A percentile compares a stretch with the other conserved stretches of the same genome.
Evolutionary conservation across 2,113 vertebrate genomes (phyloP).

Genomic region (Columba janthina): DNA sequence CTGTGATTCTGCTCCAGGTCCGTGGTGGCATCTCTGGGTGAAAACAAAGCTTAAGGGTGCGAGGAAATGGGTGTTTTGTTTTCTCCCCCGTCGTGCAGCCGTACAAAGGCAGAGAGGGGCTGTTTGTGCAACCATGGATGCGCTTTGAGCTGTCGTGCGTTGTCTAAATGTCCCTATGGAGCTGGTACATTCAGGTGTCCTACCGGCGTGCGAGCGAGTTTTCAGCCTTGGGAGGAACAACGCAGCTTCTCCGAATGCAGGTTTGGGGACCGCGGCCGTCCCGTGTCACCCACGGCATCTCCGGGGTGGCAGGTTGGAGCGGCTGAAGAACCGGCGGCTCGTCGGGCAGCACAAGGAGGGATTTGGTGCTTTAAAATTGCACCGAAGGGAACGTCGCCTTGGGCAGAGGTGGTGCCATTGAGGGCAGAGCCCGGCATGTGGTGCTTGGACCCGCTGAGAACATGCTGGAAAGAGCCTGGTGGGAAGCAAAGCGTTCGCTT

Average conservation of each 20-base stretch:
- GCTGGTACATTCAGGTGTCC: background rate
- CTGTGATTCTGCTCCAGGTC: background rate
- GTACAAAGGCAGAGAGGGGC: background rate
- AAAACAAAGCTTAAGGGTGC: accelerated
- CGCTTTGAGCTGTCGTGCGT: background rate
- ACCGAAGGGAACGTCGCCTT: background rate
- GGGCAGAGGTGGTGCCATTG: accelerated
- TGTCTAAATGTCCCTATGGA: background rate
- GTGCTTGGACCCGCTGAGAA: background rate
- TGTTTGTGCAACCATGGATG: background rate
- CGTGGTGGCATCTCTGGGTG: background rate
- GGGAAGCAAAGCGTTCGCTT: background rate
- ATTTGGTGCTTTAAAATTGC: background rate
- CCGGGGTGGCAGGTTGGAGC: background rate
- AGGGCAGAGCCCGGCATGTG: accelerated
- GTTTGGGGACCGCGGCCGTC: too few relatives aligned
- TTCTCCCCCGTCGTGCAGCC: too few relatives aligned
- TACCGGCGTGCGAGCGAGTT: accelerated
- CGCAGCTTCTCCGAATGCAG: background rate
- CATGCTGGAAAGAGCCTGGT: background rate
- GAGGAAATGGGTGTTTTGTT: background rate
- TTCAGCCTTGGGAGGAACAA: background rate
- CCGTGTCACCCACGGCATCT: background rate
- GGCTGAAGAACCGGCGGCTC: background rate
- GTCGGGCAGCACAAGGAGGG: accelerated